A percentile compares a stretch with the other conserved stretches of the same genome.
phyloP scores from a whole-genome alignment of 2,797 vertebrate genomes.

The Phrynocephalus vlangalii region DNA sequence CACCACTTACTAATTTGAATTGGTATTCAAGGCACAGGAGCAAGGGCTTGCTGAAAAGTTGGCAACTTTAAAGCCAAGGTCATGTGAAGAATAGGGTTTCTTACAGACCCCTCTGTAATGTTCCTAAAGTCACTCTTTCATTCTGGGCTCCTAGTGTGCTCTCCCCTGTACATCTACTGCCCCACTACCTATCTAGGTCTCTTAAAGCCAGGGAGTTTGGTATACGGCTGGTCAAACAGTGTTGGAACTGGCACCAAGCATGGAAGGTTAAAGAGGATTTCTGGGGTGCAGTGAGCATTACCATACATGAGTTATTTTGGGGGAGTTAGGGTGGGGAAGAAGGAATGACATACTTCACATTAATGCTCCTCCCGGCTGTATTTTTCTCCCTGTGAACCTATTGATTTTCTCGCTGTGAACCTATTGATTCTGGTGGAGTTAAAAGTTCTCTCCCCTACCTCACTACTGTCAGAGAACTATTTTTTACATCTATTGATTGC shows the following conservation, averaged over 20 bases:
- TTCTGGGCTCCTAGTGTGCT: no score
- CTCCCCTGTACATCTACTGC: no score
- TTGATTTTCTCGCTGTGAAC: neutral
- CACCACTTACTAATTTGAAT: neutral
- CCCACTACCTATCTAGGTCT: neutral
- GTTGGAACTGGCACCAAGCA: neutral
- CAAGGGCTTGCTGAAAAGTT: neutral
- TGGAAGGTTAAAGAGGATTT: neutral
- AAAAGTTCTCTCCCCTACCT: constrained; percentile 1
- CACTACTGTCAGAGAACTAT: neutral
- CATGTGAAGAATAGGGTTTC: no score
- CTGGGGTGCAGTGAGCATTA: neutral
- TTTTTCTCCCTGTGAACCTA: neutral
- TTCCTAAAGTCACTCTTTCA: no score
- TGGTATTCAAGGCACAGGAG: neutral
- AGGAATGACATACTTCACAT: neutral
- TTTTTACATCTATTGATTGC: neutral
- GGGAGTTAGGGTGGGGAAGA: no score
- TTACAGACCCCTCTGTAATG: no score
- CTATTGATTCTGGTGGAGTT: neutral
- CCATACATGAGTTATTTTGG: neutral
- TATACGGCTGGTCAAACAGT: neutral
- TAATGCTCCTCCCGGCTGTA: neutral
- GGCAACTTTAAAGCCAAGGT: neutral
- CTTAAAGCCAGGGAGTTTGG: neutral